Percentiles rank a stretch among this genome's conserved stretches.
Conservation (phyloP, 2,113 vertebrate species). For the Petaurus breviceps region DNA sequence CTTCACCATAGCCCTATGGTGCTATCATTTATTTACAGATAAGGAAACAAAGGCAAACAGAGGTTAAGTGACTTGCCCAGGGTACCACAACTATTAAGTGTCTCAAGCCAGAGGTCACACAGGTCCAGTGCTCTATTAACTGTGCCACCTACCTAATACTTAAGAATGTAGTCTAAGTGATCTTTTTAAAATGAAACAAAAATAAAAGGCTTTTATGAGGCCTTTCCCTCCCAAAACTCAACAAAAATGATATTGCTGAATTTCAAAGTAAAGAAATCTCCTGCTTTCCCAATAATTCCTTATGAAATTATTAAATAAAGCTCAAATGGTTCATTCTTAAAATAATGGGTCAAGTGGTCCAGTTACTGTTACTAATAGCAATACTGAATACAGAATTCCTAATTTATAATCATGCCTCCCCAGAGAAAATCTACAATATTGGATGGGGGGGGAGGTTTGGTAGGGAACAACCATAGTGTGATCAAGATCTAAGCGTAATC, state of each 20-base stretch:
- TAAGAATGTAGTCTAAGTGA: too few species aligned
- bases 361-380: not conserved
- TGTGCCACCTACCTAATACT: not conserved
- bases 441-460: too few species aligned
- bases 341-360: constrained; percentile 33
- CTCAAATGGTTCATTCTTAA: constrained; percentile 39
- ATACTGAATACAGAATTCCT: constrained; percentile 39
- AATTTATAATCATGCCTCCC: constrained; percentile 44
- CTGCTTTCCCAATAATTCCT: not conserved
- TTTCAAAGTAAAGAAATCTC: not conserved
- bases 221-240: too few species aligned
- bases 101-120: not conserved
- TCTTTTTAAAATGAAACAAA: not conserved
- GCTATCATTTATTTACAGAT: not conserved
- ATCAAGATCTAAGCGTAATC: too few species aligned
- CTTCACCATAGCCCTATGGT: not conserved
- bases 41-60: not conserved
- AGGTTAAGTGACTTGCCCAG: not conserved
- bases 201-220: not conserved
- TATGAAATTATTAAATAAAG: constrained; percentile 12
- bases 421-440: not conserved
- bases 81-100: not conserved
- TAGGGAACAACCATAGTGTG: too few species aligned
- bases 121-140: not conserved
- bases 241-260: not conserved